Evolutionary conservation across 2,888 invertebrate genomes (phyloP).

Genomic region (Conomelus anceps): DNA sequence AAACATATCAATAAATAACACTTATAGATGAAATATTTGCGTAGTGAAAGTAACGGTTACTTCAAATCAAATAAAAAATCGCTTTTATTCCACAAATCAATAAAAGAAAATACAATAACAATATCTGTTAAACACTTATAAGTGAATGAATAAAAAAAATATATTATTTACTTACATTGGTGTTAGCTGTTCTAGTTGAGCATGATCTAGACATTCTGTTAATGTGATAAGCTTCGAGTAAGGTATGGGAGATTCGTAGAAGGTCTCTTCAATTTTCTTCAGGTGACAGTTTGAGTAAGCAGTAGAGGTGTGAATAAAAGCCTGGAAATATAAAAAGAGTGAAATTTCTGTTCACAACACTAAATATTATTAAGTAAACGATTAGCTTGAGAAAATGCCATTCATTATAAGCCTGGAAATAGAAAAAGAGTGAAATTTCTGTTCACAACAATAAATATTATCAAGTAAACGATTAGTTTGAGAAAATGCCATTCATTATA

Average conservation of each 20-base stretch:
- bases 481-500: too few species aligned
- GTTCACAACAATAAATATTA: not conserved
- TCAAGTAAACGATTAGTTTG: not conserved
- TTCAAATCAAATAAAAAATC: too few species aligned
- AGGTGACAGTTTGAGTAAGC: constrained; percentile 51
- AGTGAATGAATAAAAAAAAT: too few species aligned
- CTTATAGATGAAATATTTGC: too few species aligned
- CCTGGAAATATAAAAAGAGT: constrained; percentile 37
- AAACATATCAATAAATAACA: too few species aligned
- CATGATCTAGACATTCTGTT: constrained; percentile 48
- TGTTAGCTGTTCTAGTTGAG: constrained; percentile 48
- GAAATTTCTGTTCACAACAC: not conserved
- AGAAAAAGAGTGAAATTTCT: too few species aligned
- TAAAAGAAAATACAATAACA: too few species aligned
- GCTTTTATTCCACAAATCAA: too few species aligned
- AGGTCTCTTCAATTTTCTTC: constrained; percentile 47
- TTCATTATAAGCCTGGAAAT: constrained; percentile 43
- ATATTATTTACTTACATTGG: constrained; percentile 42
- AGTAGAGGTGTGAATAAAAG: constrained; percentile 53
- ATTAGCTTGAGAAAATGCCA: not conserved
- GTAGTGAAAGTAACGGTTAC: too few species aligned
- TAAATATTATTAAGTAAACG: not conserved
- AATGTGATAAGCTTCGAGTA: constrained; percentile 47
- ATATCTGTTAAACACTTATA: too few species aligned
- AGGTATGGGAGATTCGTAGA: constrained; percentile 50